Evolutionary conservation across 2,113 vertebrate genomes (phyloP), one percentile per base, ranked within the genome.

Genomic region (Callithrix jacchus): DNA sequence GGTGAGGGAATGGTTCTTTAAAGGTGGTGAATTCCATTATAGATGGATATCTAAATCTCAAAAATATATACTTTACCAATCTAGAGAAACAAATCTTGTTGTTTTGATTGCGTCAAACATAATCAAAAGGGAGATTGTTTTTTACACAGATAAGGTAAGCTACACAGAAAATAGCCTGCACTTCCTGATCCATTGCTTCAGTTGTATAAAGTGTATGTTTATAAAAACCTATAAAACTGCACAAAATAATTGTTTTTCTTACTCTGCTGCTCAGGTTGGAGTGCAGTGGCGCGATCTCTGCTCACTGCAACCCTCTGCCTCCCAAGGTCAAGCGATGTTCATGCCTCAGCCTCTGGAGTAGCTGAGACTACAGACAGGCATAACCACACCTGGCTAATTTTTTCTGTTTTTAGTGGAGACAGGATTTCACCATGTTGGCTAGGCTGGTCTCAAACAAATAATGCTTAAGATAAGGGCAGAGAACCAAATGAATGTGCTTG

Each of bases 31-130:
- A 87, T 91, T 83, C 42, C 32, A 20, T 64, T 47, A 54, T 0
- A 40, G 54, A n/a, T 42, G 49, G 21, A 10, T 49, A 32, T 94
- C 87, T 96, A 66, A 40, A 81, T 47, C 84, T 95, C 83, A 76
- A 82, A 93, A 87, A 58, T n/a, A 92, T 5, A 23, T 5, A 87
- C 56, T 84, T 84, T 91, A 35, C n/a, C 61, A 52, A 77, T 13
- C 1, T 20, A 87, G 79, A 84, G 79, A 84, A 86, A 64, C 35
- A 76, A 96, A 84, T 13, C 80, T 83, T 23, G 30, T 73, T 40
- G 79, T 84, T 64, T 30, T 64, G 61, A 64, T 64, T 64, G 61
- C 2, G 37, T 23, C 35, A 47, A 82, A 79, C 5, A 52, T 47
- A 66, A 71, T 42, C n/a, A 42, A 91, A 80, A 84, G 66, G 7